A percentile compares a stretch with the other conserved stretches of the same genome.
These are phyloP conservation scores for Acanthopleura granulata DNA, from an alignment of 2,888 invertebrate species.

Conservation along the genomic window DNA sequence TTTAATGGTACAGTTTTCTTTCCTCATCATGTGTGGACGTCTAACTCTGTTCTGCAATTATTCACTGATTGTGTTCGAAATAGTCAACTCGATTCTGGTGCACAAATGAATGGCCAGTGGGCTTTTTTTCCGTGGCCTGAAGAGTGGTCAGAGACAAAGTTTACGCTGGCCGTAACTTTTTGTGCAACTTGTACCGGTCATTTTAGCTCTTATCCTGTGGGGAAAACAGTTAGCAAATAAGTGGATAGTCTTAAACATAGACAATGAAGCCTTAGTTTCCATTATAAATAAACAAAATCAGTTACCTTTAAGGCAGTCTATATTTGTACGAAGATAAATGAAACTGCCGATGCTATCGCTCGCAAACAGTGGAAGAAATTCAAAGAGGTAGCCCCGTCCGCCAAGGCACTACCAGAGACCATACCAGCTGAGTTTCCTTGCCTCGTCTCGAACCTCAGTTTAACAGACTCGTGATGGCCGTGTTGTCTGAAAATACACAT, in stretches of 20 bases:
- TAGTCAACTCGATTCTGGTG: neutral
- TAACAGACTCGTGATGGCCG: neutral
- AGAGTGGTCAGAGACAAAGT: neutral
- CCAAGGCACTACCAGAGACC: neutral
- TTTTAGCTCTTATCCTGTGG: neutral
- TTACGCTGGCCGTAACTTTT: neutral
- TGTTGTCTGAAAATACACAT: too few relatives aligned
- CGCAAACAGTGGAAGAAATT: neutral
- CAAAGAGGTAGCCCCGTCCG: neutral
- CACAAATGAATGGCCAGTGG: neutral
- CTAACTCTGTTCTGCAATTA: neutral
- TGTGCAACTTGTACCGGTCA: neutral
- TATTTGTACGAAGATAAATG: neutral
- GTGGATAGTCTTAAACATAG: neutral
- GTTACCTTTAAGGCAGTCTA: neutral
- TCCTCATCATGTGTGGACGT: neutral
- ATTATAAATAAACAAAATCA: neutral
- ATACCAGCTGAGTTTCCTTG: neutral
- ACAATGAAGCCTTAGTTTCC: neutral
- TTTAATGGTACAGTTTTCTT: neutral
- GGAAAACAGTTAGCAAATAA: neutral
- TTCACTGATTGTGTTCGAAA: neutral
- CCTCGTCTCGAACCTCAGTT: slow-evolving; percentile 1
- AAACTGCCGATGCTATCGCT: neutral
- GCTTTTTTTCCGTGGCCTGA: neutral